Conservation (phyloP, 2,888 invertebrate species). For the Unio pictorum region DNA sequence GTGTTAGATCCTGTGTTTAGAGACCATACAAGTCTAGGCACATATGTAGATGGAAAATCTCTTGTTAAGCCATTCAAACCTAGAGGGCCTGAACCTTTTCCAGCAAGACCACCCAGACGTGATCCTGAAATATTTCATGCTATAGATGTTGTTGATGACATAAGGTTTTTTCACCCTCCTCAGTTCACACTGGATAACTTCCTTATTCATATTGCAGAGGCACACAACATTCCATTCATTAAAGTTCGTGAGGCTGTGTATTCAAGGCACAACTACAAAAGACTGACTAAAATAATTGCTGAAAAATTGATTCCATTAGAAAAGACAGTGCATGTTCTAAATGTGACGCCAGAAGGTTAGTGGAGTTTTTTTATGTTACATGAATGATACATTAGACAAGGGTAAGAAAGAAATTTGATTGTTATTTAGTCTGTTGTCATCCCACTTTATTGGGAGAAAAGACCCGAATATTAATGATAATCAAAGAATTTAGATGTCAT, state of each 20-base stretch:
- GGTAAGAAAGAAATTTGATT: no score
- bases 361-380: not conserved
- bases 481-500: no score
- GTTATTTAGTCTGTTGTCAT: no score
- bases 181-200: constrained; percentile 67
- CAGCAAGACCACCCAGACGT: constrained; percentile 48
- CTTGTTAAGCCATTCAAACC: constrained; percentile 60
- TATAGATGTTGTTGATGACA: constrained; percentile 53
- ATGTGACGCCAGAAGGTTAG: constrained; percentile 51
- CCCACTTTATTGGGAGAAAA: no score
- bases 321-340: constrained; percentile 24
- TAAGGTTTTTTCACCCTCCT: constrained; percentile 54
- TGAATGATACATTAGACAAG: no score
- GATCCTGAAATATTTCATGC: constrained; percentile 48
- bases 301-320: constrained; percentile 34
- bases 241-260: constrained; percentile 52
- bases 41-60: constrained; percentile 61
- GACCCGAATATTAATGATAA: no score
- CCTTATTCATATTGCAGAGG: constrained; percentile 54
- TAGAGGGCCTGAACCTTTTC: constrained; percentile 62
- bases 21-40: constrained; percentile 54
- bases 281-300: constrained; percentile 59
- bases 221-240: constrained; percentile 47
- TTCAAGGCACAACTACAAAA: constrained; percentile 64
- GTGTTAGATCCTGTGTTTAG: constrained; percentile 56